Evolutionary conservation across 2,113 vertebrate species (phyloP), one percentile per base, ranked within the genome.

Genomic region (Dasypus novemcinctus): DNA sequence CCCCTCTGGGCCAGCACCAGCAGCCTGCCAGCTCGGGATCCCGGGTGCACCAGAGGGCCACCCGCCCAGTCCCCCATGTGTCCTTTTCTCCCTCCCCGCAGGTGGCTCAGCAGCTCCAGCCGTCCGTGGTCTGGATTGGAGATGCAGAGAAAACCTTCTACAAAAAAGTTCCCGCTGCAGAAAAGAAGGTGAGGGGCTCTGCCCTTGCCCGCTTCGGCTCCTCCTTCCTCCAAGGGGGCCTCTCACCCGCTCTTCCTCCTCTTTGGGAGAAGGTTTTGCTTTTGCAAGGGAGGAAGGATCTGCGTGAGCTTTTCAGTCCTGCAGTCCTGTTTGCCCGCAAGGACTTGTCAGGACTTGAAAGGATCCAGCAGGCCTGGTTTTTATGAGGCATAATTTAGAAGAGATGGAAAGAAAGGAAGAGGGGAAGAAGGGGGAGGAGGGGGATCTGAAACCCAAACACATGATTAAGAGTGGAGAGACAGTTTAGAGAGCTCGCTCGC

Each of bases 111-210:
- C 97, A 98, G 76, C 96, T 99, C 87, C 99, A 99, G 96, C 99
- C 99, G 27, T 99, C 99, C 0, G 98, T 99, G 0, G 95, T 99
- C 43, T 99, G 99, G 99, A 98, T 99, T 21, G 98, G 97, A 93
- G 98, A 99, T 8, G 97, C 99, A 0, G 99, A 99, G 89, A 99
- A 98, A 98, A 97, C 98, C 21, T 99, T 99, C 98, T 98, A 98
- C 97, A 99, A 97, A 96, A 98, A 95, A 68, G 97, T 98, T 0
- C 97, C 96, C 0, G 98, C 96, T 21, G 20, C 83, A 3, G 98
- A 98, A 36, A 98, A 97, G 87, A 96, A 96, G 98, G 99, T 98
- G 97, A 98, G 96, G 25, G 27, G 12, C 13, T 79, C n/a, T 5
- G 15, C 17, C 9, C 2, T 46, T 75, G 38, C 68, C 43, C 0